phyloP scores from a whole-genome alignment of 2,113 vertebrate genomes.

The Rana temporaria region DNA sequence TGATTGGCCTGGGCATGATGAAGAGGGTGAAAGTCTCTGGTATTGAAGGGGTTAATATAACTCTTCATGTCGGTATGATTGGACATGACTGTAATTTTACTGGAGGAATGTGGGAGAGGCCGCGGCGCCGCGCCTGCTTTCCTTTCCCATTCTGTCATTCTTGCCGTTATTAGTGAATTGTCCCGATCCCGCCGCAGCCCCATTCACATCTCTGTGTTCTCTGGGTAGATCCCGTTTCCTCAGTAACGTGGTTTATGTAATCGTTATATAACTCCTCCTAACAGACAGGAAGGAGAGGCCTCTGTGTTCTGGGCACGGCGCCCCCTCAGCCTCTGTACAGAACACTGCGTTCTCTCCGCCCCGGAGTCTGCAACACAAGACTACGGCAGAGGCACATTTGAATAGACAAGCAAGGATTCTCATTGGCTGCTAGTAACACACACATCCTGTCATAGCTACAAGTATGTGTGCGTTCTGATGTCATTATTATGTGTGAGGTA shows the following conservation, averaged over 20 bases:
- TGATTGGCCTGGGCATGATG: too few relatives aligned
- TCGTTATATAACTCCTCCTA: conserved; percentile 8
- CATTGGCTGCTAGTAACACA: background rate
- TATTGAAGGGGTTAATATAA: too few relatives aligned
- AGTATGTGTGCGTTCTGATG: too few relatives aligned
- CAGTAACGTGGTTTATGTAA: background rate
- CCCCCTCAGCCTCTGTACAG: background rate
- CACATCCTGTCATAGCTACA: too few relatives aligned
- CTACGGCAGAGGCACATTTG: background rate
- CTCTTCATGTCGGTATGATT: too few relatives aligned
- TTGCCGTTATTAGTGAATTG: conserved; percentile 20
- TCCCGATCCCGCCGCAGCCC: background rate
- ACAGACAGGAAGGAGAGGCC: conserved; percentile 15
- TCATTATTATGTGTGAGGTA: too few relatives aligned
- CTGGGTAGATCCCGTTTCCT: background rate
- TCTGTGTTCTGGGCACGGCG: background rate
- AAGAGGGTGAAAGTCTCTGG: too few relatives aligned
- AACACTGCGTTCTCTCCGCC: background rate
- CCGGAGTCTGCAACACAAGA: too few relatives aligned
- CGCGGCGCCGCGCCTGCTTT: too few relatives aligned
- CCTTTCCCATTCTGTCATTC: background rate
- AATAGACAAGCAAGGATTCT: background rate
- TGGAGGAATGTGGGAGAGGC: too few relatives aligned
- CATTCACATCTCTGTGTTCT: background rate
- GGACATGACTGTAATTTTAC: too few relatives aligned